Evolutionary conservation across 2,888 invertebrate genomes (phyloP).

Genomic region (Andrena praecox): DNA sequence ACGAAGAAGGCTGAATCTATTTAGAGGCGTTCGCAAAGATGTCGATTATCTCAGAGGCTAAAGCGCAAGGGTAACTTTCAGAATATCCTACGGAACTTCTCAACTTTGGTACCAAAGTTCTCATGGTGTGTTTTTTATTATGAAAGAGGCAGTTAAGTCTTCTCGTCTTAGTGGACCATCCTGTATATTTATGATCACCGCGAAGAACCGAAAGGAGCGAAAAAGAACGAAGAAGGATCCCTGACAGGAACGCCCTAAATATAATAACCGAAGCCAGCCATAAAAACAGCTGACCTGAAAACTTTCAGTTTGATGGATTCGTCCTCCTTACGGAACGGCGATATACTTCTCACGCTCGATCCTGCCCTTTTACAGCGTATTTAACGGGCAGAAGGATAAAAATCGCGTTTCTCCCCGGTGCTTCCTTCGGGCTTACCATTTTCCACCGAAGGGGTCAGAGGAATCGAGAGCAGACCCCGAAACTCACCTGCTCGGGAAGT

Average conservation of each 20-base stretch:
- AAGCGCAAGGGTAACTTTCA: neutral
- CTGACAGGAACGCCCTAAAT: conserved; percentile 1
- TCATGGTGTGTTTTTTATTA: neutral
- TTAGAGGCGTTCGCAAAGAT: neutral
- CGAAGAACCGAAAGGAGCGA: neutral
- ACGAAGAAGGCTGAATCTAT: no score
- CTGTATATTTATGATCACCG: conserved; percentile 3
- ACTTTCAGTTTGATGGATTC: conserved; percentile 45
- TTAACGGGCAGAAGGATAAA: conserved; percentile 10
- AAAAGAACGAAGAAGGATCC: neutral
- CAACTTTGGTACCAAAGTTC: neutral
- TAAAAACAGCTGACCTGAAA: conserved; percentile 49
- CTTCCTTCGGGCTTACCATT: neutral
- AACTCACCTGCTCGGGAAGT: conserved; percentile 14
- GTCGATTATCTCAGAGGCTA: neutral
- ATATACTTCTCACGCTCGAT: conserved; percentile 12
- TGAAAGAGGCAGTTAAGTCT: conserved; percentile 11
- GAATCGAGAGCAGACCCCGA: neutral
- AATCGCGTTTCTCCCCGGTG: neutral
- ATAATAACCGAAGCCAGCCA: conserved; percentile 22
- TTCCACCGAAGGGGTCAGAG: neutral
- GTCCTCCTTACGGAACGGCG: conserved; percentile 8
- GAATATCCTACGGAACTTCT: neutral
- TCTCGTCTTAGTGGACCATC: neutral
- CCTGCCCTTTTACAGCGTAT: conserved; percentile 17